Percentiles rank a stretch among this genome's conserved stretches.
Evolutionary conservation across 2,888 invertebrate genomes (phyloP).

Genomic region (Oegoconia quadripuncta): DNA sequence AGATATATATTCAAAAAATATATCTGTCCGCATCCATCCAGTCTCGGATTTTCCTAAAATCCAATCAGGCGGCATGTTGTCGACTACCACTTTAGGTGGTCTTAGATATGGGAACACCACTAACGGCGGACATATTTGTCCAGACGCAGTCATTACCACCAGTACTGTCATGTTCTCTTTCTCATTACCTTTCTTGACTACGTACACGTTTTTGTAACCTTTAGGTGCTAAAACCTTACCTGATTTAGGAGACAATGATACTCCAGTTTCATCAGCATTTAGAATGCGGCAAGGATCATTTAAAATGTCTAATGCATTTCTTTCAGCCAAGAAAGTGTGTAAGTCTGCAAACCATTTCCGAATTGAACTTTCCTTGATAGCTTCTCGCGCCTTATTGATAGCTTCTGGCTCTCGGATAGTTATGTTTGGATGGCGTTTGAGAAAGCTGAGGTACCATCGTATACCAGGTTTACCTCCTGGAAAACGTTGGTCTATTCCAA

Average conservation of each 20-base stretch:
- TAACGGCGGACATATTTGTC: constrained; percentile 24
- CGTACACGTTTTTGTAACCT: too few relatives aligned
- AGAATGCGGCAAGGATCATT: too few relatives aligned
- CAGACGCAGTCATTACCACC: constrained; percentile 22
- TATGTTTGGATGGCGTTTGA: constrained; percentile 12
- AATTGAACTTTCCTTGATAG: constrained; percentile 8
- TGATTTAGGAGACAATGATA: constrained; percentile 26
- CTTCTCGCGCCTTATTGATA: constrained; percentile 14
- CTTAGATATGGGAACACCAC: constrained; percentile 27
- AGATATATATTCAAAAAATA: constrained; percentile 11
- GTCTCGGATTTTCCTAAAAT: constrained; percentile 18
- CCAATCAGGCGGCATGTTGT: constrained; percentile 25
- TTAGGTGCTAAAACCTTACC: too few relatives aligned
- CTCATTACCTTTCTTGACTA: constrained; percentile 24
- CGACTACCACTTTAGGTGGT: constrained; percentile 21
- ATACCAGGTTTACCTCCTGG: constrained; percentile 6
- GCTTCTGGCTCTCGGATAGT: constrained; percentile 13
- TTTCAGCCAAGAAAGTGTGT: constrained; percentile 5
- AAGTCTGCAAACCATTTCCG: constrained; percentile 16
- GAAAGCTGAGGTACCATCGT: constrained; percentile 5
- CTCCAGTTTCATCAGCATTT: constrained; percentile 27
- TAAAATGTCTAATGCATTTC: constrained; percentile 9
- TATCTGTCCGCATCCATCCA: constrained; percentile 17
- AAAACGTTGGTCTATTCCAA: constrained; percentile 2
- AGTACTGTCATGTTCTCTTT: constrained; percentile 29